phyloP scores from a whole-genome alignment of 2,888 invertebrate species.

The Entomobrya proxima region DNA sequence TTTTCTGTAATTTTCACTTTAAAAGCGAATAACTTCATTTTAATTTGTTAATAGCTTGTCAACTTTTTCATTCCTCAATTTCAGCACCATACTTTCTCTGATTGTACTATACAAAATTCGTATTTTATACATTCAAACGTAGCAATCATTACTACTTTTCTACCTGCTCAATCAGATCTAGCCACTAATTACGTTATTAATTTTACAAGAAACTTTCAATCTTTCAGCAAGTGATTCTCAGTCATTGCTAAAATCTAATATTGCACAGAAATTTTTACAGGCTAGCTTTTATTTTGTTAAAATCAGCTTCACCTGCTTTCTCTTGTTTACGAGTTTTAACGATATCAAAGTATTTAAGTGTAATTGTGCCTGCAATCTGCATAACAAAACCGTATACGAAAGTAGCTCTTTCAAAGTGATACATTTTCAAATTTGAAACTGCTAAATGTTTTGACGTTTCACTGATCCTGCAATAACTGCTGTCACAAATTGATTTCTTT shows the following conservation, averaged over 20 bases:
- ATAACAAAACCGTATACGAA: conserved; percentile 18
- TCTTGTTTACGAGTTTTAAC: conserved; percentile 98
- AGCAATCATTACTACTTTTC: conserved; percentile 90
- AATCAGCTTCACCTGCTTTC: conserved; percentile 86
- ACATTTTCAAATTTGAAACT: neutral
- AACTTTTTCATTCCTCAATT: no score
- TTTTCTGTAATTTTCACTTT: no score
- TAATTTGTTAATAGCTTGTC: no score
- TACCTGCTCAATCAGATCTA: no score
- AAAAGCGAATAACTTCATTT: no score
- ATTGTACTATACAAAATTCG: conserved; percentile 81
- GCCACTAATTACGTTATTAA: no score
- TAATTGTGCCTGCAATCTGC: conserved; percentile 92
- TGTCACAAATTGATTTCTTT: conserved; percentile 84
- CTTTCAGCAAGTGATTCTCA: no score
- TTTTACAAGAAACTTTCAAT: no score
- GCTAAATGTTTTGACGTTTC: conserved; percentile 77
- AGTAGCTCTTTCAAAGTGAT: no score
- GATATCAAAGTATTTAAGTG: conserved; percentile 98
- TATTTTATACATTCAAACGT: conserved; percentile 97
- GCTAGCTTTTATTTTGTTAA: conserved; percentile 68
- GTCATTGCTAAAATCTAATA: no score
- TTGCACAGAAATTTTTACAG: no score
- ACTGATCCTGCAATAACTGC: conserved; percentile 90
- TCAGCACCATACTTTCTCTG: conserved; percentile 59